Base-by-base conservation (phyloP, 2,888 invertebrate species). In the Xiphydria camelus region DNA sequence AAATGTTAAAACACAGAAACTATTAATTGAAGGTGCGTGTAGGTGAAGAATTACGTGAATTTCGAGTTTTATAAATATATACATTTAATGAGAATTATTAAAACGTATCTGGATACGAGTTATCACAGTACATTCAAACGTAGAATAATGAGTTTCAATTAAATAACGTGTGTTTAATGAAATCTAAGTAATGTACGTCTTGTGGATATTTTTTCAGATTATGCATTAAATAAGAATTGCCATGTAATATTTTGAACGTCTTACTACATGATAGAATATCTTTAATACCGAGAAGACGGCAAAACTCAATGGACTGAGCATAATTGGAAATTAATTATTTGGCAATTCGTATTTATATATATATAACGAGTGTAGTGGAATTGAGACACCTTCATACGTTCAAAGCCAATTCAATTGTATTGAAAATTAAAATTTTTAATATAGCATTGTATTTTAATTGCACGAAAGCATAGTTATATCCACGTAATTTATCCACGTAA, bases 271-370 rank as follows among this genome's bases (percentile, higher is more conserved):
- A n/a, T n/a, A n/a, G 10, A 26, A n/a, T 26, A 26, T 5, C 26
- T 1, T 2, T 2, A 1, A 29, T 2, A 12, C 2, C 6, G 3
- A 2, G 12, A 15, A 29, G 2, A 29, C 5, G n/a, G 32, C 20
- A 56, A 53, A 57, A 41, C 58, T 63, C 60, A 61, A 19, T 55
- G 49, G 43, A 43, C 50, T 52, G 58, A 56, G 55, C 41, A 29
- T 55, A 51, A 57, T 53, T 31, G 41, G 52, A 55, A 47, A 63
- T 56, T 62, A 59, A 61, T 52, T 46, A 42, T 59, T 61, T 66
- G 65, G 63, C 66, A 67, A 68, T 70, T 68, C 62, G 50, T 68
- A 66, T 70, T 70, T 71, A 66, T 48, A 49, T 68, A 66, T 70
- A 69, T 71, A 66, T 48, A 50, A 38, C 9, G 32, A 41, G 31